Evolutionary conservation across 2,113 vertebrate genomes (phyloP).

Genomic region (Mungos mungo): DNA sequence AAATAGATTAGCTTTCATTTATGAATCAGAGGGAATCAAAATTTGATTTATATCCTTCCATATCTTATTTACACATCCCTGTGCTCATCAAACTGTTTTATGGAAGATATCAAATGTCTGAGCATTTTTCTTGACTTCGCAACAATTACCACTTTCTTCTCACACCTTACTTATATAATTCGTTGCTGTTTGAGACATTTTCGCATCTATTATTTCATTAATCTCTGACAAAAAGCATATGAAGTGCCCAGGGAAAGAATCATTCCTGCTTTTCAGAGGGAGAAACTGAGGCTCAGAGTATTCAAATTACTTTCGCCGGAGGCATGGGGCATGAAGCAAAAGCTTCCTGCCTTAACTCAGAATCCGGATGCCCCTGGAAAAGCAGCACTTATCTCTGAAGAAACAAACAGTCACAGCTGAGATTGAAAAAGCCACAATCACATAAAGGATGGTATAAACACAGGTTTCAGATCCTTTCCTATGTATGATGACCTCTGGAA

Average conservation of each 20-base stretch:
- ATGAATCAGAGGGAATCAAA: background rate
- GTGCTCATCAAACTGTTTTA: background rate
- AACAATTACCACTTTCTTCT: background rate
- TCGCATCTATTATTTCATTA: background rate
- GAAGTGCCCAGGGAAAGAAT: background rate
- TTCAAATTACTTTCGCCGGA: background rate
- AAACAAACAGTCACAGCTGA: background rate
- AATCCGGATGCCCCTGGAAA: background rate
- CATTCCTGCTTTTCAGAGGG: background rate
- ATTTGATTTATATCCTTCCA: background rate
- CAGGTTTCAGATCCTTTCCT: background rate
- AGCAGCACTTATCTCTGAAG: background rate
- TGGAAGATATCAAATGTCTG: background rate
- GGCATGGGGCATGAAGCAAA: background rate
- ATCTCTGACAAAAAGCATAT: background rate
- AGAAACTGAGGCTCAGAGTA: background rate
- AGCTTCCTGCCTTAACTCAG: background rate
- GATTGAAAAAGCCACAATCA: background rate
- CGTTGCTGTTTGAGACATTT: background rate
- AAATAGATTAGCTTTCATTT: background rate
- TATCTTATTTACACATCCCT: background rate
- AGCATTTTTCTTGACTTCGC: constrained; percentile 6
- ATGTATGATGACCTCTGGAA: background rate
- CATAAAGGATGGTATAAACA: background rate
- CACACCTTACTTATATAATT: background rate